Evolutionary conservation across 2,113 vertebrate genomes (phyloP).

Genomic region (Symphodus melops): DNA sequence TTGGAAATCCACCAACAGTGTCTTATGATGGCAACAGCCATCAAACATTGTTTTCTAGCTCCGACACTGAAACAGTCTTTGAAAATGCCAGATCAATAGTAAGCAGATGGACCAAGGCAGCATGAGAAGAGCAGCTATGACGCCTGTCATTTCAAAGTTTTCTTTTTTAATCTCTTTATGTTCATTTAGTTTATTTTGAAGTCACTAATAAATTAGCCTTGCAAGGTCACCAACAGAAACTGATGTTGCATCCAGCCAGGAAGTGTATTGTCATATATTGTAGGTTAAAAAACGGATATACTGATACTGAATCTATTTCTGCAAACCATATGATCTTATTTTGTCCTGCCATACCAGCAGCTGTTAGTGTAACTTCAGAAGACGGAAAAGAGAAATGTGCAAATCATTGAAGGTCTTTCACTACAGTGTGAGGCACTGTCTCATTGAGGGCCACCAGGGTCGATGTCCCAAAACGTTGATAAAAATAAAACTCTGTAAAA

Average conservation of each 20-base stretch:
- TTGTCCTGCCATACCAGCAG: conserved; percentile 39
- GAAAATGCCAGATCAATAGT: conserved; percentile 61
- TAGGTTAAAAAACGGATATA: conserved; percentile 54
- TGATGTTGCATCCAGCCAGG: conserved; percentile 60
- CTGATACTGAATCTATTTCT: conserved; percentile 50
- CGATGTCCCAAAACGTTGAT: conserved; percentile 61
- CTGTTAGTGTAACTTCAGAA: conserved; percentile 33
- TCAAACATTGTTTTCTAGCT: conserved; percentile 44
- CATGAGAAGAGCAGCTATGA: conserved; percentile 69
- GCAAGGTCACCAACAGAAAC: conserved; percentile 31
- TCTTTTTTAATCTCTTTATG: background rate
- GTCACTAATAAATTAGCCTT: conserved; percentile 42
- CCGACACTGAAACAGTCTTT: conserved; percentile 57
- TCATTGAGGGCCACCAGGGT: conserved; percentile 71
- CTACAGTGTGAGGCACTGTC: conserved; percentile 81
- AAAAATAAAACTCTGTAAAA: conserved; percentile 79
- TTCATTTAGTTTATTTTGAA: conserved; percentile 45
- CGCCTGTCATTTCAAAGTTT: conserved; percentile 25
- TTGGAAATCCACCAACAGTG: conserved; percentile 29
- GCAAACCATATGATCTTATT: conserved; percentile 38
- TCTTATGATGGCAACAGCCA: conserved; percentile 25
- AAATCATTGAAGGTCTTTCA: conserved; percentile 63
- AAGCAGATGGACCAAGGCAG: conserved; percentile 67
- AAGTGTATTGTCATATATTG: conserved; percentile 47
- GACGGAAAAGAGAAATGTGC: conserved; percentile 57